Percentiles rank a stretch among this genome's conserved stretches.
Conservation (phyloP, 2,113 vertebrate genomes). For the Eulemur macaco region DNA sequence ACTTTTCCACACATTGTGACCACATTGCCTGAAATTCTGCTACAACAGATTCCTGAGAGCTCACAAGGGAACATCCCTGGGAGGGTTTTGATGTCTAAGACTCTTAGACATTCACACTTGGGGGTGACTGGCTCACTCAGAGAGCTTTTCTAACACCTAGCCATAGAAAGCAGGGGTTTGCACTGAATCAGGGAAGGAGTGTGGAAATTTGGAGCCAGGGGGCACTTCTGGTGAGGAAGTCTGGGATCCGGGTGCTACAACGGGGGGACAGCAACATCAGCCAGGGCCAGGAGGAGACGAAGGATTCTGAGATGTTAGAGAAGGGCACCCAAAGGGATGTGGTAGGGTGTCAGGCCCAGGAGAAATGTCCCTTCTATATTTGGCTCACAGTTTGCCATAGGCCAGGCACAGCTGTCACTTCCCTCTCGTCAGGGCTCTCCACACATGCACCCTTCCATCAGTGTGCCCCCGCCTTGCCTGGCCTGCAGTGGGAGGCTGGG, state of each 20-base stretch:
- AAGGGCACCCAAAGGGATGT: not conserved
- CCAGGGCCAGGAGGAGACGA: not conserved
- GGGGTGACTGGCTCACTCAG: not conserved
- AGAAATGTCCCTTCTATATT: conserved; percentile 42
- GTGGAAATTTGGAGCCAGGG: not conserved
- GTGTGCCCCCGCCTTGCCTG: not conserved
- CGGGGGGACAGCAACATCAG: not conserved
- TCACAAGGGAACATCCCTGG: not conserved
- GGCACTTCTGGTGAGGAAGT: conserved; percentile 35
- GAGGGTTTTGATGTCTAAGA: conserved; percentile 5
- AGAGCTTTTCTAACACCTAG: conserved; percentile 17
- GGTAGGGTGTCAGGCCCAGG: not conserved
- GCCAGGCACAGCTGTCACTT: conserved; percentile 51
- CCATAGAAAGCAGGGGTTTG: not conserved
- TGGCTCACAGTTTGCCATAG: not conserved
- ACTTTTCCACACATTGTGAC: not conserved
- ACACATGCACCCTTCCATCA: not conserved
- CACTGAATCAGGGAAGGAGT: not conserved
- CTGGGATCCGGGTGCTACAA: not conserved
- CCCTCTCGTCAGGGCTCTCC: not conserved
- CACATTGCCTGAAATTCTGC: not conserved
- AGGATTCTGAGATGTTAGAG: not conserved
- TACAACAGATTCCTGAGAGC: not conserved
- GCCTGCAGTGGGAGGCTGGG: not conserved
- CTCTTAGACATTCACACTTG: conserved; percentile 28